Conservation (phyloP, 2,113 vertebrate genomes). For the Potamarius usumacintae region DNA sequence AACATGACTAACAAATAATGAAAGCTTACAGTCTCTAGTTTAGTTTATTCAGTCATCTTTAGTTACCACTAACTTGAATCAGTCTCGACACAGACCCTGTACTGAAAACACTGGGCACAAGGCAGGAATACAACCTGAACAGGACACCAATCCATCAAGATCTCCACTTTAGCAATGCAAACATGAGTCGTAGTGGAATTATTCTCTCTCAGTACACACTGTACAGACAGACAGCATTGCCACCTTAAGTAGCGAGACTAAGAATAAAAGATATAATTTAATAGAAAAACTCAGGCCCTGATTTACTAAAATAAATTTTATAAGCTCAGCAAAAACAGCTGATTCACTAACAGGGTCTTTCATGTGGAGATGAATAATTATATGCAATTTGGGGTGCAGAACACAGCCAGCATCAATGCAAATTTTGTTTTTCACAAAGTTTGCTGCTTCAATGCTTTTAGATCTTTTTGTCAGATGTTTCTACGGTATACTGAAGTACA, state of each 20-base stretch:
- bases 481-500: too few species aligned
- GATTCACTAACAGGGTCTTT: not conserved
- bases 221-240: too few species aligned
- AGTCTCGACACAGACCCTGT: not conserved
- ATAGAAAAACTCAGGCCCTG: not conserved
- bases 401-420: not conserved
- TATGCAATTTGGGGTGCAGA: not conserved
- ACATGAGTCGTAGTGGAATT: not conserved
- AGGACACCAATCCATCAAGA: not conserved
- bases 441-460: too few species aligned
- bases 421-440: not conserved
- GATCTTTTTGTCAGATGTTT: too few species aligned
- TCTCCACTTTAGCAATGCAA: not conserved
- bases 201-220: not conserved
- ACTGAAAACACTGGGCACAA: not conserved
- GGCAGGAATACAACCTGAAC: not conserved
- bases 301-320: not conserved
- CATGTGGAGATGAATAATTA: not conserved
- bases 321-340: not conserved
- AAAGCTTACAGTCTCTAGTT: not conserved
- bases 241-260: not conserved
- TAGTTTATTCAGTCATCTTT: not conserved
- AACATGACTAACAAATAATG: not conserved
- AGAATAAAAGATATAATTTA: not conserved
- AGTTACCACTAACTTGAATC: not conserved